These are phyloP conservation scores for Cliona cf. orientalis DNA, from an alignment of 37 sponge, comb jelly and placozoan genomes.

Conservation along the genomic window DNA sequence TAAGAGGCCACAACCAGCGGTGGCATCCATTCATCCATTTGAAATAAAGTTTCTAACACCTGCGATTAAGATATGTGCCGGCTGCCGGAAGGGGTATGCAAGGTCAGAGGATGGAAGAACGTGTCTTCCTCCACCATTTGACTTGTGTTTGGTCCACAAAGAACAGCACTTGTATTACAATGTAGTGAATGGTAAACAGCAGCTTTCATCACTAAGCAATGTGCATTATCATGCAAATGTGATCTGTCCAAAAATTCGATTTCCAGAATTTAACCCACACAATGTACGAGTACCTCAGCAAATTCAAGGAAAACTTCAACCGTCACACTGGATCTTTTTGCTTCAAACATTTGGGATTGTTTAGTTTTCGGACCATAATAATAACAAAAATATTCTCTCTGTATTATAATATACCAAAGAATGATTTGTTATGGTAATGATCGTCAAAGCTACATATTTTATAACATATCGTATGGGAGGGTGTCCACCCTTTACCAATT, in stretches of 20 bases:
- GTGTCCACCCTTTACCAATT: too few species aligned
- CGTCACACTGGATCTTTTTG: neutral
- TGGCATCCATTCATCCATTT: constrained; percentile 20
- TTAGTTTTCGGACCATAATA: too few species aligned
- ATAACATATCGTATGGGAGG: too few species aligned
- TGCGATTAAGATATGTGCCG: constrained; percentile 31
- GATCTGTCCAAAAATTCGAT: neutral
- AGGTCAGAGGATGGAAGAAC: constrained; percentile 7
- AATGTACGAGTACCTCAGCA: neutral
- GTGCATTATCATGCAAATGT: neutral
- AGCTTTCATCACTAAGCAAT: constrained; percentile 18
- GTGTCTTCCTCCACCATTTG: constrained; percentile 6
- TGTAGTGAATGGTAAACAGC: constrained; percentile 9
- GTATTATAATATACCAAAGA: too few species aligned
- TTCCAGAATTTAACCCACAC: neutral
- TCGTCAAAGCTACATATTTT: too few species aligned
- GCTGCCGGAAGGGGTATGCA: constrained; percentile 19
- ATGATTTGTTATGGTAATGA: too few species aligned
- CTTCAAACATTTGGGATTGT: neutral
- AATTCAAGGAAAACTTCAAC: neutral
- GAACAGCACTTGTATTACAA: constrained; percentile 33
- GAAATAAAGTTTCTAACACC: constrained; percentile 28
- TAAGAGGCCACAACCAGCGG: neutral
- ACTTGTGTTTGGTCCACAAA: constrained; percentile 31
- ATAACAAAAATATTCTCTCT: too few species aligned